These are phyloP conservation scores for Liposcelis brunnea DNA, from an alignment of 2,888 invertebrate genomes.

Conservation along the genomic window DNA sequence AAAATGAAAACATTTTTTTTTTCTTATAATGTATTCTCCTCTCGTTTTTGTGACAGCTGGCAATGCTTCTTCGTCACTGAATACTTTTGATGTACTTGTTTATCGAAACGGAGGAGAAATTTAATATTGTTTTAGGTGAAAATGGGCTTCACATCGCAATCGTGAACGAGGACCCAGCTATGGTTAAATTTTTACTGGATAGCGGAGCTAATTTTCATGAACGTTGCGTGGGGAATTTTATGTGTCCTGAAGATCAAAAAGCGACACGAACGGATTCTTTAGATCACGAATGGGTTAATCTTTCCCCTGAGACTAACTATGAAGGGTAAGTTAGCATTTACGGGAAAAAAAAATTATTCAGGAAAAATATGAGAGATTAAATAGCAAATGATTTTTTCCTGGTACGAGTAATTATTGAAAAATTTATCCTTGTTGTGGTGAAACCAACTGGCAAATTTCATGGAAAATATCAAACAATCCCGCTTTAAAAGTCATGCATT, in stretches of 20 bases:
- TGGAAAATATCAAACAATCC: too few relatives aligned
- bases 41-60: not conserved
- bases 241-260: conserved; percentile 97
- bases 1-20: conserved; percentile 1
- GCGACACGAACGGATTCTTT: conserved; percentile 67
- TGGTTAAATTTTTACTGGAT: conserved; percentile 89
- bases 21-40: not conserved
- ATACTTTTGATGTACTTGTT: not conserved
- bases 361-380: not conserved
- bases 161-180: conserved; percentile 93
- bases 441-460: too few relatives aligned
- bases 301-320: conserved; percentile 66
- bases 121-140: too few relatives aligned
- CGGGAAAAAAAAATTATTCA: too few relatives aligned
- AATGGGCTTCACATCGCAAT: conserved; percentile 93
- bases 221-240: conserved; percentile 89
- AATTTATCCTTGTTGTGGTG: too few relatives aligned
- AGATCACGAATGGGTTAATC: conserved; percentile 83
- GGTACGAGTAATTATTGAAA: too few relatives aligned
- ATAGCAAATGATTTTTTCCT: not conserved
- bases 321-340: conserved; percentile 42
- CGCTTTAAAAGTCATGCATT: too few relatives aligned
- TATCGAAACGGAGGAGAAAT: too few relatives aligned
- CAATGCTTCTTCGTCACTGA: not conserved
- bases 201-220: conserved; percentile 83